These are phyloP conservation scores for Sinella curviseta DNA, from an alignment of 1,140 invertebrate genomes.

Conservation along the genomic window DNA sequence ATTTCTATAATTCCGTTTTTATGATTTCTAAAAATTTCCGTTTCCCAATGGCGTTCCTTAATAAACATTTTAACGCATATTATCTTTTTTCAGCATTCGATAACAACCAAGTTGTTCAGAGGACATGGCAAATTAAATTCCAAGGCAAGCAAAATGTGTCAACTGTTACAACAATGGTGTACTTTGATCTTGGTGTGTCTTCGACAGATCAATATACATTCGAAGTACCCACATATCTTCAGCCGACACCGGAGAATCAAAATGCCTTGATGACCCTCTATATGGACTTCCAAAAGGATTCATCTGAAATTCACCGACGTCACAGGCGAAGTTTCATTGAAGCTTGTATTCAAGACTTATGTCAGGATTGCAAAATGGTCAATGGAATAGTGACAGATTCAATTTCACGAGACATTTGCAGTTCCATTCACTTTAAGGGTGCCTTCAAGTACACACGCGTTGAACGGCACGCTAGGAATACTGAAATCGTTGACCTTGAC, in stretches of 20 bases:
- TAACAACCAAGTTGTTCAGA: neutral
- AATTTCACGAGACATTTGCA: too few relatives aligned
- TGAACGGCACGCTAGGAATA: neutral
- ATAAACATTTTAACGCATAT: neutral
- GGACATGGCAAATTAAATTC: neutral
- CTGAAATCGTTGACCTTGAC: neutral
- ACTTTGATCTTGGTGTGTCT: neutral
- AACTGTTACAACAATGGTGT: neutral
- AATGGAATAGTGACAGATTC: too few relatives aligned
- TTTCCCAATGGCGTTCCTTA: neutral
- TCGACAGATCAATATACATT: neutral
- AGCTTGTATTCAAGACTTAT: too few relatives aligned
- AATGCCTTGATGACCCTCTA: too few relatives aligned
- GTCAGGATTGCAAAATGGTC: too few relatives aligned
- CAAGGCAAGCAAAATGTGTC: neutral
- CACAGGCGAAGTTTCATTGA: too few relatives aligned
- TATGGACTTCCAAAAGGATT: too few relatives aligned
- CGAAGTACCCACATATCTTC: neutral
- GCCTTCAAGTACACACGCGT: neutral
- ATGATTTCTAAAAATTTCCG: too few relatives aligned
- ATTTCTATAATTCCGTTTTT: too few relatives aligned
- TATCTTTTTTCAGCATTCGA: neutral
- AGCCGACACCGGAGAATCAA: too few relatives aligned
- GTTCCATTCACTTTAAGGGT: neutral
- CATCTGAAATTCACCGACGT: too few relatives aligned